Evolutionary conservation across 1,140 invertebrate genomes (phyloP).

Genomic region (Polypedilum pembai): DNA sequence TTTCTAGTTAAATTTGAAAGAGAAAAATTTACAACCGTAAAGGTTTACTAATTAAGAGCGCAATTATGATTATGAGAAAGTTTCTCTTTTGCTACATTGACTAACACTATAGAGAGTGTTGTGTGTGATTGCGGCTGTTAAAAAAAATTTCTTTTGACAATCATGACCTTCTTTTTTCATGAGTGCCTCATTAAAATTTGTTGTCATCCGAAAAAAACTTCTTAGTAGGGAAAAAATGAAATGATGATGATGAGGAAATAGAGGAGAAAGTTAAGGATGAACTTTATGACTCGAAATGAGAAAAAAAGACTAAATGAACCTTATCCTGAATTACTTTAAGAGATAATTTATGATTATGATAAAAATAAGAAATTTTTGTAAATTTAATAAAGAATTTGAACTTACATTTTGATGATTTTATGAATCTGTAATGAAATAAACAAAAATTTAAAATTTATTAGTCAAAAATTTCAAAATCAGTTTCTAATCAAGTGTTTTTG

Average conservation of each 20-base stretch:
- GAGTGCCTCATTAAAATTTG: too few relatives aligned
- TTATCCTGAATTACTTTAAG: constrained; percentile 3
- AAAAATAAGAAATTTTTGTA: too few relatives aligned
- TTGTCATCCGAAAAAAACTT: background rate
- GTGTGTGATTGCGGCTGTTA: background rate
- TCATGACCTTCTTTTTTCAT: too few relatives aligned
- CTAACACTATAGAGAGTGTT: background rate
- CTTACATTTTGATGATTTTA: too few relatives aligned
- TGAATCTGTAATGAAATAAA: too few relatives aligned
- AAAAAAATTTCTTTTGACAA: too few relatives aligned
- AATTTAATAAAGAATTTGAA: too few relatives aligned
- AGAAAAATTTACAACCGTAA: background rate
- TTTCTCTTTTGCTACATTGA: background rate
- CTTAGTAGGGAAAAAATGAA: background rate
- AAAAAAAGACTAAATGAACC: constrained; percentile 23
- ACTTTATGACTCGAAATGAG: constrained; percentile 23
- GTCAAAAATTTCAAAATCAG: too few relatives aligned
- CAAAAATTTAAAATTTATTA: too few relatives aligned
- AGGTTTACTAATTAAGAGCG: background rate
- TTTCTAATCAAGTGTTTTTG: too few relatives aligned
- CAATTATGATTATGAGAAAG: constrained; percentile 8
- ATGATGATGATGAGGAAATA: too few relatives aligned
- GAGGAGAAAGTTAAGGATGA: background rate
- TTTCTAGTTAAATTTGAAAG: too few relatives aligned
- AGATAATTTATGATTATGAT: background rate